These are phyloP conservation scores for Barnardius zonarius DNA, from an alignment of 2,113 vertebrate genomes.

Conservation along the genomic window DNA sequence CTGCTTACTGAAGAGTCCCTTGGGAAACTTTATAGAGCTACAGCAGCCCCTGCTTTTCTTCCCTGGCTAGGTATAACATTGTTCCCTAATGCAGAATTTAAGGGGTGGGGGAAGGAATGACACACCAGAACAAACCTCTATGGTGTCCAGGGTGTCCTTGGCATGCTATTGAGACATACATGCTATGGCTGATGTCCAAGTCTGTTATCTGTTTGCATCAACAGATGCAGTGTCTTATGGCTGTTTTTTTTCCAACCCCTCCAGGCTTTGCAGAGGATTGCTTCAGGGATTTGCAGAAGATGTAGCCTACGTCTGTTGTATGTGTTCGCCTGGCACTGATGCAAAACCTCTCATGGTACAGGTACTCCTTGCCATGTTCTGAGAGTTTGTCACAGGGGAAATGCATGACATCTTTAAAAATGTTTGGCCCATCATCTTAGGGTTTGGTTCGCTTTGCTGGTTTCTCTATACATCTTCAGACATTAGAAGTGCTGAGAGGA, in stretches of 20 bases:
- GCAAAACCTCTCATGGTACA: background rate
- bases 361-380: background rate
- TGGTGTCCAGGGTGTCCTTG: background rate
- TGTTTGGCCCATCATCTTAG: background rate
- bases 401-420: background rate
- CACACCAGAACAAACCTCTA: background rate
- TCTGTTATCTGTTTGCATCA: background rate
- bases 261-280: background rate
- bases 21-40: background rate
- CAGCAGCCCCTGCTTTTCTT: background rate
- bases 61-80: background rate
- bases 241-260: background rate
- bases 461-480: background rate
- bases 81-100: background rate
- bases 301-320: background rate
- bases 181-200: background rate
- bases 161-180: background rate
- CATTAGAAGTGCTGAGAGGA: background rate
- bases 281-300: background rate
- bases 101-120: background rate
- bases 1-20: background rate
- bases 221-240: background rate
- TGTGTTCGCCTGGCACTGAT: background rate
- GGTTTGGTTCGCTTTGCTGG: background rate
- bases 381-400: background rate